phyloP scores from a whole-genome alignment of 2,888 invertebrate genomes.

The Parascotia fuliginaria region DNA sequence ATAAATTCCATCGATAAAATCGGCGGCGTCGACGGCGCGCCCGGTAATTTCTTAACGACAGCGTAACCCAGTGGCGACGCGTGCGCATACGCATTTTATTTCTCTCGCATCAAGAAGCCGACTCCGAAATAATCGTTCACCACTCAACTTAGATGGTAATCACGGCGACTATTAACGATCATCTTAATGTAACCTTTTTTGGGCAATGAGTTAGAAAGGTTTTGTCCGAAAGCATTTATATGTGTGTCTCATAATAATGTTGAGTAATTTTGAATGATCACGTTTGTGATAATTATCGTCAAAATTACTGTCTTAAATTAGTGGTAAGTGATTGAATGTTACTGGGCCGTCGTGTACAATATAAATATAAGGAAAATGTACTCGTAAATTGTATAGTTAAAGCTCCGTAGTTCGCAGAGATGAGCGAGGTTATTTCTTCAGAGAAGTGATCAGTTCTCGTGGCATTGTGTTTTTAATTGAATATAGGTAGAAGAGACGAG shows the following conservation, averaged over 20 bases:
- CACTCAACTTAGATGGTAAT: constrained; percentile 85
- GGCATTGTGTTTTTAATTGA: constrained; percentile 73
- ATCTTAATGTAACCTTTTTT: constrained; percentile 80
- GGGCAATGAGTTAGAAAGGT: constrained; percentile 68
- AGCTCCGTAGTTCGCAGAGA: constrained; percentile 30
- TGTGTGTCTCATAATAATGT: constrained; percentile 26
- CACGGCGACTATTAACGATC: constrained; percentile 80
- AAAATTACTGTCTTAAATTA: constrained; percentile 26
- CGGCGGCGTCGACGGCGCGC: constrained; percentile 77
- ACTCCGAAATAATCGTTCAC: constrained; percentile 82
- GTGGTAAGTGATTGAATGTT: constrained; percentile 15
- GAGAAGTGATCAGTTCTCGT: constrained; percentile 45
- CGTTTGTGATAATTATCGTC: constrained; percentile 34
- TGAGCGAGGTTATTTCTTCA: constrained; percentile 44
- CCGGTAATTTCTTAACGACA: constrained; percentile 84
- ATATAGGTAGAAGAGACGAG: constrained; percentile 57
- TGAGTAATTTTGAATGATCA: constrained; percentile 41
- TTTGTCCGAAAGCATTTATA: constrained; percentile 33
- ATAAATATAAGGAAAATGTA: not conserved
- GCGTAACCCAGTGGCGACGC: constrained; percentile 85
- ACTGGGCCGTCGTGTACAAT: no score
- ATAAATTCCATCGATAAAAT: constrained; percentile 86
- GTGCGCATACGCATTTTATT: constrained; percentile 83
- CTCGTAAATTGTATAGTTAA: no score
- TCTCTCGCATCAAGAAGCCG: constrained; percentile 76